phyloP scores from a whole-genome alignment of 2,797 vertebrate genomes.

The Epinephelus coioides region DNA sequence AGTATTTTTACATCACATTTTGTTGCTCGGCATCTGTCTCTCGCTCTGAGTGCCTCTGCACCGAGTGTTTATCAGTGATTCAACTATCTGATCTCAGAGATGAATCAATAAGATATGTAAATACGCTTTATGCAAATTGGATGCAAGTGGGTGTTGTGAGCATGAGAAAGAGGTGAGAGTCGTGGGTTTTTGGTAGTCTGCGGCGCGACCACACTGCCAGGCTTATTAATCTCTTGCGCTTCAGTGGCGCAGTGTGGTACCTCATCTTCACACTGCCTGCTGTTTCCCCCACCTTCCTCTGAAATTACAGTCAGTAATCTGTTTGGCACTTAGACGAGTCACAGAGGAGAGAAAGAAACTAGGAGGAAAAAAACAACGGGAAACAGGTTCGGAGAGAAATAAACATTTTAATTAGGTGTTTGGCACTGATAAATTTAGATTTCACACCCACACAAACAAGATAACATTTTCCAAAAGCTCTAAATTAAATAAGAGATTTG shows the following conservation, averaged over 20 bases:
- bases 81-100: slow-evolving; percentile 52
- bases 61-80: slow-evolving; percentile 27
- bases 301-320: slow-evolving; percentile 60
- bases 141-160: slow-evolving; percentile 22
- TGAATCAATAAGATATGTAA: slow-evolving; percentile 57
- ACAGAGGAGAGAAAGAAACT: slow-evolving; percentile 8
- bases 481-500: slow-evolving; percentile 55
- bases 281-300: slow-evolving; percentile 28
- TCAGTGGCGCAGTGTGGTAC: slow-evolving; percentile 49
- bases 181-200: slow-evolving; percentile 7
- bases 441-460: slow-evolving; percentile 42
- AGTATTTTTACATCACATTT: slow-evolving; percentile 11
- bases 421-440: slow-evolving; percentile 46
- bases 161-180: slow-evolving; percentile 19
- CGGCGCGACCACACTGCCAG: slow-evolving; percentile 6
- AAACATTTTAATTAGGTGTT: slow-evolving; percentile 72
- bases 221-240: slow-evolving; percentile 55
- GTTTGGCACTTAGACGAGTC: slow-evolving; percentile 49
- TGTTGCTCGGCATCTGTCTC: not conserved
- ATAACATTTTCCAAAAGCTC: slow-evolving; percentile 3
- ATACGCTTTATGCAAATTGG: slow-evolving; percentile 44
- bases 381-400: slow-evolving; percentile 51
- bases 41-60: not conserved
- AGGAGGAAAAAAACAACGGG: slow-evolving; percentile 16
- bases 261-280: slow-evolving; percentile 44